These are phyloP conservation scores for Drosophila austrosaltans DNA, from an alignment of 2,888 invertebrate genomes.

Conservation along the genomic window DNA sequence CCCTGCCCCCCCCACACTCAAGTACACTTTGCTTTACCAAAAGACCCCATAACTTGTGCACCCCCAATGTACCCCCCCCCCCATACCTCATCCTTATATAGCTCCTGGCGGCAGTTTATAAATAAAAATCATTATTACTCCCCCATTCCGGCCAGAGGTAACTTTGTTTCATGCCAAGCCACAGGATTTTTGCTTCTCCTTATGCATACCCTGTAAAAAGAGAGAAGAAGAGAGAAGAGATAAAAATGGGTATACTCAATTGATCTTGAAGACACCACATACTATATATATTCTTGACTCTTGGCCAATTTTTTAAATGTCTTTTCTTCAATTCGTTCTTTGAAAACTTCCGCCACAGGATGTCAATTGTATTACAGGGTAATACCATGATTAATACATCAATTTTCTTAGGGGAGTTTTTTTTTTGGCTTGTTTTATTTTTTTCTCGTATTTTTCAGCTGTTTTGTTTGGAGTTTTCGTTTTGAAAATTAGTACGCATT, in stretches of 20 bases:
- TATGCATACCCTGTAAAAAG: neutral
- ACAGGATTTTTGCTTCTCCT: conserved; percentile 34
- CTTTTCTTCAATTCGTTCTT: no score
- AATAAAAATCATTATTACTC: conserved; percentile 71
- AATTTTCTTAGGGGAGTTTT: conserved; percentile 15
- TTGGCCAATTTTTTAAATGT: neutral
- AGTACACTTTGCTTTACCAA: no score
- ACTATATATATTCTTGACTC: neutral
- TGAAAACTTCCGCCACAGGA: neutral
- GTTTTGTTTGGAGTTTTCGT: conserved; percentile 44
- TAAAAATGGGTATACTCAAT: no score
- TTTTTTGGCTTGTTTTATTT: conserved; percentile 1
- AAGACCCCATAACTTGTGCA: neutral
- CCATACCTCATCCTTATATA: conserved; percentile 4
- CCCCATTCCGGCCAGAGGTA: conserved; percentile 22
- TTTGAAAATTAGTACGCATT: conserved; percentile 74
- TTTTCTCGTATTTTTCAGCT: conserved; percentile 43
- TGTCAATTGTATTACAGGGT: neutral
- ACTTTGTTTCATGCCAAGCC: conserved; percentile 23
- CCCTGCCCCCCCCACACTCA: no score
- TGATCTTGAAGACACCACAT: neutral
- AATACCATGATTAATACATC: neutral
- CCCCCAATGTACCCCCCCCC: conserved; percentile 15
- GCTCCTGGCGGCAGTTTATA: conserved; percentile 55
- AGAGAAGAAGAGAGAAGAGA: no score